A percentile compares a stretch with the other conserved stretches of the same genome.
Conservation (phyloP, 2,113 vertebrate genomes). For the Pollachius pollachius region DNA sequence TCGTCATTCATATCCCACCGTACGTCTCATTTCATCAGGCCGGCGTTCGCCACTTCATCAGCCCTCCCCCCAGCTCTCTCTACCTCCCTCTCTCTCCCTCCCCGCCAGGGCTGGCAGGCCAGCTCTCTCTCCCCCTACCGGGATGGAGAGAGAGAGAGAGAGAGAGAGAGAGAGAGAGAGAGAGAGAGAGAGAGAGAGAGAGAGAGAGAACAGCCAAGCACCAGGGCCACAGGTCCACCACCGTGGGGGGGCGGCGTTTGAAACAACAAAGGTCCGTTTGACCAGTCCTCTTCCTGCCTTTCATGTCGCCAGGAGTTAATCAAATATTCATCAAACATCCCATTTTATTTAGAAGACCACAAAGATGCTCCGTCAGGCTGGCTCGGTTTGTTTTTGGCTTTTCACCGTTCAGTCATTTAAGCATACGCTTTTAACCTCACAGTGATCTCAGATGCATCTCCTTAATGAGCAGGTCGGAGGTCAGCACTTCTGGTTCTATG, state of each 20-base stretch:
- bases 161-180: too few species aligned
- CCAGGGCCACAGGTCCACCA: constrained; percentile 52
- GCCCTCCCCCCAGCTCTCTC: constrained; percentile 2
- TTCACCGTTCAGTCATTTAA: constrained; percentile 66
- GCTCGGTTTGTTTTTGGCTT: constrained; percentile 70
- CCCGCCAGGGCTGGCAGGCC: constrained; percentile 45
- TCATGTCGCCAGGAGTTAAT: constrained; percentile 90
- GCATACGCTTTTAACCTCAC: constrained; percentile 39
- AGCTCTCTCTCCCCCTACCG: constrained; percentile 7
- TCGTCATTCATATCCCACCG: constrained; percentile 72
- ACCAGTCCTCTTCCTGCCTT: constrained; percentile 97
- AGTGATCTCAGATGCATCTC: too few species aligned
- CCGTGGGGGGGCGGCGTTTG: constrained; percentile 79
- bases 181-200: too few species aligned
- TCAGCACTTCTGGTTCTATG: too few species aligned
- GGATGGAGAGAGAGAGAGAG: constrained; percentile 38
- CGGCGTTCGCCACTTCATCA: constrained; percentile 55
- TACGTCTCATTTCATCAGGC: constrained; percentile 76
- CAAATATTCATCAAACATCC: constrained; percentile 99
- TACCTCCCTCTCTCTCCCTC: constrained; percentile 21
- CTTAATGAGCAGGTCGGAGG: too few species aligned
- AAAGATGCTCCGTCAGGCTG: constrained; percentile 80
- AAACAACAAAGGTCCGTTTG: constrained; percentile 98
- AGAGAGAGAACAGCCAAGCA: too few species aligned
- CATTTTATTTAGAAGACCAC: constrained; percentile 80